These are phyloP conservation scores for Dasyornis broadbenti DNA, from an alignment of 2,113 vertebrate genomes.

Conservation along the genomic window DNA sequence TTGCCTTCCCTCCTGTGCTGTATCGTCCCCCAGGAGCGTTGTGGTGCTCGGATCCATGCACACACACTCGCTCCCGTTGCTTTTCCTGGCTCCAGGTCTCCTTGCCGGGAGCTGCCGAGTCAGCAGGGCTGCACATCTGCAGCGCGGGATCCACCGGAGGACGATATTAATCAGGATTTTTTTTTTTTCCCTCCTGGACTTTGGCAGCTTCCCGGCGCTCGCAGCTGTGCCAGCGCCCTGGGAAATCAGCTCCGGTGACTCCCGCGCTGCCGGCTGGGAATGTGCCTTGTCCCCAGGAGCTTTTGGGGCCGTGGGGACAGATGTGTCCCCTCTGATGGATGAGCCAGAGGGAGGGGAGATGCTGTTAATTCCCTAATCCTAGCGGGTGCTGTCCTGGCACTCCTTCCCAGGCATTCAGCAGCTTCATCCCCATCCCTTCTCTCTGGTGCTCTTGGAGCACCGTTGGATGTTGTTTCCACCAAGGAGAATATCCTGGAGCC, in stretches of 20 bases:
- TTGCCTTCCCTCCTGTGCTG: accelerated
- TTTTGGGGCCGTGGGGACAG: not conserved
- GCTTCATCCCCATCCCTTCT: not conserved
- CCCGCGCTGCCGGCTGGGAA: not conserved
- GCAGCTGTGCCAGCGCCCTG: not conserved
- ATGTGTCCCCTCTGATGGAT: not conserved
- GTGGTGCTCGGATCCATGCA: accelerated
- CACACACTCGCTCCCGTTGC: accelerated
- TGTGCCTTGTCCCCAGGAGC: accelerated
- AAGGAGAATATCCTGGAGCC: not conserved
- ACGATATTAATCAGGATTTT: conserved; percentile 36
- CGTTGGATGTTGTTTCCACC: not conserved
- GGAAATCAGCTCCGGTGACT: not conserved
- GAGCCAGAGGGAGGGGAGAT: not conserved
- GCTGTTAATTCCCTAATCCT: not conserved
- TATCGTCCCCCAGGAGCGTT: accelerated
- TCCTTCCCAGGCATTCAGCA: accelerated
- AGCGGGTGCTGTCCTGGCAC: not conserved
- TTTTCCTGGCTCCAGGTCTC: not conserved
- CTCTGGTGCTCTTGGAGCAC: not conserved
- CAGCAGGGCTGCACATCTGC: conserved; percentile 52
- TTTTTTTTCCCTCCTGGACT: not conserved
- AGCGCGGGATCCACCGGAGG: not conserved
- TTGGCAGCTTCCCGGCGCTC: not conserved
- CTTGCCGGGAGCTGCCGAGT: conserved; percentile 1